Evolutionary conservation across 2,888 invertebrate species (phyloP).

Genomic region (Orthonychiurus folsomi): DNA sequence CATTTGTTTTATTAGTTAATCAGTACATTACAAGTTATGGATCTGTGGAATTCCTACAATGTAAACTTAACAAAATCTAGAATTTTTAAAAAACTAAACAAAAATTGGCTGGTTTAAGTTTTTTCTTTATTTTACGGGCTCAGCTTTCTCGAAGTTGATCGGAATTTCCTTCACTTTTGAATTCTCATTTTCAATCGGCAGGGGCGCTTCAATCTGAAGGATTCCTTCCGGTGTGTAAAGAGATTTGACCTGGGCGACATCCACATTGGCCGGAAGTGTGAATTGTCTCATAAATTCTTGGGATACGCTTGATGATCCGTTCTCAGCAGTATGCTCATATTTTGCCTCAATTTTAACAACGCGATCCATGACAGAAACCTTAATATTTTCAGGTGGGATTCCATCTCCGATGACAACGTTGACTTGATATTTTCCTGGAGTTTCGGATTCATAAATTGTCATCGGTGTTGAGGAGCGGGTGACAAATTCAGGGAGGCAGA

Average conservation of each 20-base stretch:
- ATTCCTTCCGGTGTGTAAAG: constrained; percentile 37
- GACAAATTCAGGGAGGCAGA: neutral
- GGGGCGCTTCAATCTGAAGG: constrained; percentile 40
- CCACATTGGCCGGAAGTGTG: constrained; percentile 40
- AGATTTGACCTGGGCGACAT: constrained; percentile 38
- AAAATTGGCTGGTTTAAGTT: no score
- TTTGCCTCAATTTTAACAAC: constrained; percentile 20
- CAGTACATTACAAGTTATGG: no score
- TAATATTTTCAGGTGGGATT: constrained; percentile 41
- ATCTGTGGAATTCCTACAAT: no score
- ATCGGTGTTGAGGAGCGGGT: constrained; percentile 6
- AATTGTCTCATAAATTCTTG: constrained; percentile 40
- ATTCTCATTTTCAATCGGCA: constrained; percentile 18
- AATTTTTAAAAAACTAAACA: no score
- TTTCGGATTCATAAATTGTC: constrained; percentile 12
- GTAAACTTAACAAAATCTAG: no score
- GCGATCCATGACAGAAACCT: constrained; percentile 31
- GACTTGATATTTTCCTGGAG: constrained; percentile 32
- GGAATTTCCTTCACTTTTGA: constrained; percentile 37
- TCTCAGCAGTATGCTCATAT: constrained; percentile 15
- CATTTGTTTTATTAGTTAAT: no score
- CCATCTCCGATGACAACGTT: constrained; percentile 36
- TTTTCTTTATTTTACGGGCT: no score
- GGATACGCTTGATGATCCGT: constrained; percentile 29
- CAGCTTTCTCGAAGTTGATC: constrained; percentile 17